These are phyloP conservation scores for Tupiocoris notatus DNA, from an alignment of 2,888 invertebrate species.

Conservation along the genomic window DNA sequence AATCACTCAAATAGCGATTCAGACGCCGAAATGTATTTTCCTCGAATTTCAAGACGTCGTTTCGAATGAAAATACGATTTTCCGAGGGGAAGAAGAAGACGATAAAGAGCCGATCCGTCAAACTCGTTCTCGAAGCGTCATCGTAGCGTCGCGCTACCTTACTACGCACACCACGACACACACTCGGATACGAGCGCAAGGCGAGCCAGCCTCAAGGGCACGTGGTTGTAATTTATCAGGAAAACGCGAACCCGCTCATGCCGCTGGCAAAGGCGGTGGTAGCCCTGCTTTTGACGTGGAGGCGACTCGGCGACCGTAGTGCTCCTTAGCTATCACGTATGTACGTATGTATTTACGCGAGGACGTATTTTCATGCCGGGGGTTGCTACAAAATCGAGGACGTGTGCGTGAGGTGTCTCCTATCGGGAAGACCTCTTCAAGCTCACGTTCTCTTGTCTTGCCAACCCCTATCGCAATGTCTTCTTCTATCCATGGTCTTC, in stretches of 20 bases:
- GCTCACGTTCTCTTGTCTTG: not conserved
- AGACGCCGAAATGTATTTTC: too few relatives aligned
- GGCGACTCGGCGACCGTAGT: not conserved
- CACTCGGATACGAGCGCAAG: not conserved
- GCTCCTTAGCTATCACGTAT: not conserved
- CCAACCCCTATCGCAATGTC: slow-evolving; percentile 5
- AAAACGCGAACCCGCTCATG: not conserved
- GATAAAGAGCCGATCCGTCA: not conserved
- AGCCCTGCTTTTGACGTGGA: not conserved
- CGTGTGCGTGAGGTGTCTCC: not conserved
- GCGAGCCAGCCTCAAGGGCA: slow-evolving; percentile 22
- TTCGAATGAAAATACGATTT: too few relatives aligned
- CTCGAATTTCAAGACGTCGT: too few relatives aligned
- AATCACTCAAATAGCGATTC: too few relatives aligned
- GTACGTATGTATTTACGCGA: too few relatives aligned
- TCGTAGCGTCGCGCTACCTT: not conserved
- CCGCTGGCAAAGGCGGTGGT: not conserved
- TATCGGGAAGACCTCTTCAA: not conserved
- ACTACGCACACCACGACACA: not conserved
- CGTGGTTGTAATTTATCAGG: slow-evolving; percentile 33
- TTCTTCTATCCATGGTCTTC: not conserved
- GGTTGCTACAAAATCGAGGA: not conserved
- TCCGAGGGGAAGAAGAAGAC: not conserved
- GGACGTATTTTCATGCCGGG: not conserved
- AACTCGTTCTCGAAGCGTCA: not conserved